Base-by-base conservation (phyloP, 2,113 vertebrate genomes). In the Pelecanoides urinatrix region DNA sequence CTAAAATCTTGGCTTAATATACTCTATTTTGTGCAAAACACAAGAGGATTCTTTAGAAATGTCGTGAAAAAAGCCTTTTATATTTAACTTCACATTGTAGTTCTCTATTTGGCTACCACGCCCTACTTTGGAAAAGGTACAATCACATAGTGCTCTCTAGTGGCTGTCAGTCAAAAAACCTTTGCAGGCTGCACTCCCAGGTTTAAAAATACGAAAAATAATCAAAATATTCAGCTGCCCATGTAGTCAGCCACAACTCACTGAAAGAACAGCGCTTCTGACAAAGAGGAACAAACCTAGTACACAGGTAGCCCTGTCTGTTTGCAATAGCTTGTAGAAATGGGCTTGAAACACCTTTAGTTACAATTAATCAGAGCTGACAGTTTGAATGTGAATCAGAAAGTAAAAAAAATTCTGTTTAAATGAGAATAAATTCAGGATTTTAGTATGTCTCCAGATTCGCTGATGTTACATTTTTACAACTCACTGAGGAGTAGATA, bases 71-170 rank as follows among this genome's bases (percentile, higher is more conserved):
- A 45, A 61, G 8, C 26, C 7, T 72, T 76, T 50, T 16, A 11
- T 32, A 20, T 56, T 67, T 40, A 21, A 76, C 34, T 47, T 77
- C 16, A 6, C 19, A 1, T 29, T 10, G 45, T 26, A 13, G 21
- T 2, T 65, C 73, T 49, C 11, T 40, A 26, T 45, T 23, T 22
- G 50, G 55, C 65, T 34, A 32, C 67, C 77, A 55, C 26, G 1
- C 65, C 82, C 80, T 40, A 18, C 32, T 56, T 30, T 32, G 47
- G 62, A n/a, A 83, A 84, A 95, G 78, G 80, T 18, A 62, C 82
- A 86, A 91, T 91, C 91, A 52, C 61, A 52, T 22, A 45, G 77
- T 92, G 86, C 85, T 81, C 96, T 91, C 96, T 97, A 86, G 87
- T 49, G 96, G 95, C 45, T 86, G 72, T 27, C 62, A n/a, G 44